Conservation (phyloP, 2,797 vertebrate genomes). For the Pygocentrus nattereri region DNA sequence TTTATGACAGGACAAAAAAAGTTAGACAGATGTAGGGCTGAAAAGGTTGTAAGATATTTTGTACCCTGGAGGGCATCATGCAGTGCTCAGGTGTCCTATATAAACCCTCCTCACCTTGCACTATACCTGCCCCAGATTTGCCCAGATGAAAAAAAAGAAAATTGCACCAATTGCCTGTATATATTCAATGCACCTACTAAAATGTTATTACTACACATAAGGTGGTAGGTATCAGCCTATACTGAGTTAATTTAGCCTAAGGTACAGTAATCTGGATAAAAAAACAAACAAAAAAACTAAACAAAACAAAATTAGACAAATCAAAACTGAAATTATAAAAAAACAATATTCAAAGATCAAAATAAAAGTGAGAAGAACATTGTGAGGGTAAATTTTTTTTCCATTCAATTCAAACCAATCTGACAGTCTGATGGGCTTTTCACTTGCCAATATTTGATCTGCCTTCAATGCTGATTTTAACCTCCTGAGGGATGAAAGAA, state of each 20-base stretch:
- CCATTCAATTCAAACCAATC: slow-evolving; percentile 55
- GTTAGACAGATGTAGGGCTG: slow-evolving; percentile 25
- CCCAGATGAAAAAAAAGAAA: slow-evolving; percentile 72
- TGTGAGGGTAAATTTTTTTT: slow-evolving; percentile 75
- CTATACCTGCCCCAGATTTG: slow-evolving; percentile 68
- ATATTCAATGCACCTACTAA: slow-evolving; percentile 87
- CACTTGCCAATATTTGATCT: slow-evolving; percentile 97
- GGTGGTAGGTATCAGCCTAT: slow-evolving; percentile 88
- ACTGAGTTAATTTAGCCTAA: slow-evolving; percentile 89
- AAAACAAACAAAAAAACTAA: slow-evolving; percentile 63
- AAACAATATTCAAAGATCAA: slow-evolving; percentile 55
- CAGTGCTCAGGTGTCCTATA: slow-evolving; percentile 60
- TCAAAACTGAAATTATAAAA: slow-evolving; percentile 53
- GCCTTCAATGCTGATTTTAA: slow-evolving; percentile 99
- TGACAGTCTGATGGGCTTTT: slow-evolving; percentile 75
- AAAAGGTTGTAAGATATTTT: slow-evolving; percentile 32
- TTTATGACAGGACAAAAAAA: slow-evolving; percentile 14
- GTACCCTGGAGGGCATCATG: slow-evolving; percentile 53
- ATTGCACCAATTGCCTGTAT: slow-evolving; percentile 85
- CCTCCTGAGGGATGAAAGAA: slow-evolving; percentile 96
- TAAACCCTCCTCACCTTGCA: slow-evolving; percentile 64
- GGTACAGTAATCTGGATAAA: slow-evolving; percentile 93
- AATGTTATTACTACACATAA: slow-evolving; percentile 89
- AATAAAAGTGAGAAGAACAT: slow-evolving; percentile 57
- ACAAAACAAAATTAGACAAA: slow-evolving; percentile 31